These are phyloP conservation scores for Plutomurus gul DNA, from an alignment of 1,140 invertebrate species.

Conservation along the genomic window DNA sequence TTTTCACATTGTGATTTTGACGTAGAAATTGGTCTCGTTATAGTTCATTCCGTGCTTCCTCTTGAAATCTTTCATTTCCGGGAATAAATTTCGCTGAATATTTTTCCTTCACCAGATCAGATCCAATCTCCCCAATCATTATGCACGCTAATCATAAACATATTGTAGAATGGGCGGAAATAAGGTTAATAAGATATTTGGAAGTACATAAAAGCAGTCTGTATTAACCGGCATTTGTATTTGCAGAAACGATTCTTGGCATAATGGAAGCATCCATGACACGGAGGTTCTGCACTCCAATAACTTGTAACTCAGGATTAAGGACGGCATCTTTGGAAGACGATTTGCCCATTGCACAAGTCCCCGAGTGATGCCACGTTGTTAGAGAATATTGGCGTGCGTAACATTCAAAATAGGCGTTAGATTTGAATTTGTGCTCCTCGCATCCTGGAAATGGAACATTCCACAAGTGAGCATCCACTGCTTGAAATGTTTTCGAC, in stretches of 20 bases:
- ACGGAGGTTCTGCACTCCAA: slow-evolving; percentile 60
- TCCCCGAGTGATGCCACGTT: slow-evolving; percentile 62
- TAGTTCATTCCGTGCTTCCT: no score
- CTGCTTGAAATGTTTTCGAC: neutral
- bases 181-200: no score
- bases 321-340: slow-evolving; percentile 64
- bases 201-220: no score
- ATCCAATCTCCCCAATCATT: neutral
- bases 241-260: neutral
- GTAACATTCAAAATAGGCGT: slow-evolving; percentile 72
- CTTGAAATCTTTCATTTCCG: no score
- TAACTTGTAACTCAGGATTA: slow-evolving; percentile 60
- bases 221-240: slow-evolving; percentile 25
- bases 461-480: neutral
- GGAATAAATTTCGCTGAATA: no score
- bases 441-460: slow-evolving; percentile 51
- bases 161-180: no score
- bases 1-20: no score
- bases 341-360: slow-evolving; percentile 65
- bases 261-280: slow-evolving; percentile 58
- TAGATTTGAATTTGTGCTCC: slow-evolving; percentile 54
- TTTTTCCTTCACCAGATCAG: neutral
- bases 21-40: no score
- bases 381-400: slow-evolving; percentile 56
- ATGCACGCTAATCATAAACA: no score